Conservation (phyloP, 2,797 vertebrate genomes). For the Cryptoprocta ferox region DNA sequence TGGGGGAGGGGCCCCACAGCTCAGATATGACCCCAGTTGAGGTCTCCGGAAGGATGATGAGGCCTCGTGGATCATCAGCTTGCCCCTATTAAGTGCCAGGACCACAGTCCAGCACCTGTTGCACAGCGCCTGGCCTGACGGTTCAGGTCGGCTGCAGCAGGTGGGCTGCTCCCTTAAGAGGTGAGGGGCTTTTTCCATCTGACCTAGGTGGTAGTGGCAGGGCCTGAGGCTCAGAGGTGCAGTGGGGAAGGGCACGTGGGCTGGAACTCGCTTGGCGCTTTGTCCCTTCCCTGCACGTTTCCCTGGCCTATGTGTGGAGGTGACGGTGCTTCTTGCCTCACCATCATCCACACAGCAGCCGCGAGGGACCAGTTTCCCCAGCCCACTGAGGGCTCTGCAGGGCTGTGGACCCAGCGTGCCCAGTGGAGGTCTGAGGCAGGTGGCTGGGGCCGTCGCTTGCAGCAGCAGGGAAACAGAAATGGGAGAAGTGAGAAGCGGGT, state of each 20-base stretch:
- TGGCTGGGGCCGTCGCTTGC: rapidly evolving
- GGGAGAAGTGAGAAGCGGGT: rapidly evolving
- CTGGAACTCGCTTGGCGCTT: rapidly evolving
- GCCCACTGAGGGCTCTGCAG: neutral
- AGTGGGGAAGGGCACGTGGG: neutral
- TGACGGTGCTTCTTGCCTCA: neutral
- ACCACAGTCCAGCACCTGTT: neutral
- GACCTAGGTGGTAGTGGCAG: neutral
- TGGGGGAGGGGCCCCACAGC: neutral
- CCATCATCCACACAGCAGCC: rapidly evolving
- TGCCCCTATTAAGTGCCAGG: neutral
- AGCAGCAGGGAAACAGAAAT: rapidly evolving
- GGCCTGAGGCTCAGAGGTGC: neutral
- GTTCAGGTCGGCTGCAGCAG: neutral
- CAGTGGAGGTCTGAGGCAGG: neutral
- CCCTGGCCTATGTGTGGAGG: neutral
- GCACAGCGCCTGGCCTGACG: neutral
- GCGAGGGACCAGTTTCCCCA: rapidly evolving
- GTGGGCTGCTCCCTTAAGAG: neutral
- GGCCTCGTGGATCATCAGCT: neutral
- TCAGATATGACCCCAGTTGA: neutral
- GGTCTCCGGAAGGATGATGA: neutral
- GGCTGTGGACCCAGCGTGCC: neutral
- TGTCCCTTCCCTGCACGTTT: rapidly evolving
- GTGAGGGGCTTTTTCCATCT: neutral